phyloP scores from a whole-genome alignment of 2,888 invertebrate genomes.

The Allygus modestus region DNA sequence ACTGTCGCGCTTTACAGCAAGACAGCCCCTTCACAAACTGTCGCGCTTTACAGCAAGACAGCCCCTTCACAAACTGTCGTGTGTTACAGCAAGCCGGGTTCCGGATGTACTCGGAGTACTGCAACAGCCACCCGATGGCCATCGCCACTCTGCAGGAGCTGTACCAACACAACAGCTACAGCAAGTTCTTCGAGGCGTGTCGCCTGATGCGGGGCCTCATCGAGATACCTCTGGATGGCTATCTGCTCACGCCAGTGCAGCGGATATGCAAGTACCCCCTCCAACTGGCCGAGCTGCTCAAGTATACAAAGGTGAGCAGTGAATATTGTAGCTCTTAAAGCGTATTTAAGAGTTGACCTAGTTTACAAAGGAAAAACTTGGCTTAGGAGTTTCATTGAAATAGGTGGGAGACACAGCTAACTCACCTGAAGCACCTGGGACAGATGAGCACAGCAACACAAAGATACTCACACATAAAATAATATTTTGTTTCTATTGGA shows the following conservation, averaged over 20 bases:
- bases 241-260: slow-evolving; percentile 91
- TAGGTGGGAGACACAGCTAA: too few relatives aligned
- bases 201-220: slow-evolving; percentile 88
- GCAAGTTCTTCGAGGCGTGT: slow-evolving; percentile 89
- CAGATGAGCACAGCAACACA: too few relatives aligned
- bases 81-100: slow-evolving; percentile 83
- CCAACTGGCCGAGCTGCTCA: slow-evolving; percentile 89
- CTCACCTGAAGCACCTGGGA: too few relatives aligned
- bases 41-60: slow-evolving; percentile 77
- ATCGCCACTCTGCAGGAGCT: slow-evolving; percentile 84
- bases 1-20: too few relatives aligned
- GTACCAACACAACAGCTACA: slow-evolving; percentile 82
- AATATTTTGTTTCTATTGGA: too few relatives aligned
- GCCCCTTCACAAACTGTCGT: too few relatives aligned
- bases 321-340: too few relatives aligned
- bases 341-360: background rate
- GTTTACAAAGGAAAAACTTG: too few relatives aligned
- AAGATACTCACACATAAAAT: too few relatives aligned
- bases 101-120: slow-evolving; percentile 91
- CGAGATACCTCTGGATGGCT: slow-evolving; percentile 90
- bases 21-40: too few relatives aligned
- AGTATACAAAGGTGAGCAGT: slow-evolving; percentile 79
- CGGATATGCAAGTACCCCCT: slow-evolving; percentile 94
- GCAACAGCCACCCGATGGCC: slow-evolving; percentile 91
- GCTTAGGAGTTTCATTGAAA: too few relatives aligned